Conservation (phyloP, 2,797 vertebrate species). For the Novumbra hubbsi region DNA sequence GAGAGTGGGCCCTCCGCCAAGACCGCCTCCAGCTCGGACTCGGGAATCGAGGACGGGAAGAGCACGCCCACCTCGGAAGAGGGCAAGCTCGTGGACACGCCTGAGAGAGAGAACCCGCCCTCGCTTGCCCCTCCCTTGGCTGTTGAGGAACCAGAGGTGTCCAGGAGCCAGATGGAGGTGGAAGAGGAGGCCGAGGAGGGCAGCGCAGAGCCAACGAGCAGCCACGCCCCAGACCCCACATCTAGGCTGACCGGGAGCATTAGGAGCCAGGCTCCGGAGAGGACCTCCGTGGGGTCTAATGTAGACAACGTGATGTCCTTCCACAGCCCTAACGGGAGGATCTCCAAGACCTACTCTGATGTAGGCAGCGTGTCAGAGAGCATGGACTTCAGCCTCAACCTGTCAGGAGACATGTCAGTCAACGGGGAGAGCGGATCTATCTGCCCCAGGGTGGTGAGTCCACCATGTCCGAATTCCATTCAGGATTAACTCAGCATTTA, state of each 20-base stretch:
- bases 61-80: constrained; percentile 71
- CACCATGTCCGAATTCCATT: no score
- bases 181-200: not conserved
- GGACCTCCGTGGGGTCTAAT: constrained; percentile 13
- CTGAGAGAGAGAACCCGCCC: constrained; percentile 51
- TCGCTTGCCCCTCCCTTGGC: constrained; percentile 14
- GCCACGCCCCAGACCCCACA: constrained; percentile 2
- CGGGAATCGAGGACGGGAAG: constrained; percentile 72
- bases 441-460: constrained; percentile 85
- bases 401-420: constrained; percentile 76
- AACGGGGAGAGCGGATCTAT: constrained; percentile 79
- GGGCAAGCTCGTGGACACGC: constrained; percentile 68
- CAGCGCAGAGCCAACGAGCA: not conserved
- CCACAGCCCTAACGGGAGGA: constrained; percentile 40
- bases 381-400: constrained; percentile 75
- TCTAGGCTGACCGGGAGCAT: constrained; percentile 26
- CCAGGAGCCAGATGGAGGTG: not conserved
- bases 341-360: constrained; percentile 77
- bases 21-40: constrained; percentile 61
- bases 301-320: constrained; percentile 42
- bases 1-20: constrained; percentile 71
- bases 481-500: no score
- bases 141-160: not conserved
- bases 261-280: constrained; percentile 33
- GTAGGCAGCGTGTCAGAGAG: constrained; percentile 77